phyloP scores from a whole-genome alignment of 2,797 vertebrate species.

The Sebastes reedi region DNA sequence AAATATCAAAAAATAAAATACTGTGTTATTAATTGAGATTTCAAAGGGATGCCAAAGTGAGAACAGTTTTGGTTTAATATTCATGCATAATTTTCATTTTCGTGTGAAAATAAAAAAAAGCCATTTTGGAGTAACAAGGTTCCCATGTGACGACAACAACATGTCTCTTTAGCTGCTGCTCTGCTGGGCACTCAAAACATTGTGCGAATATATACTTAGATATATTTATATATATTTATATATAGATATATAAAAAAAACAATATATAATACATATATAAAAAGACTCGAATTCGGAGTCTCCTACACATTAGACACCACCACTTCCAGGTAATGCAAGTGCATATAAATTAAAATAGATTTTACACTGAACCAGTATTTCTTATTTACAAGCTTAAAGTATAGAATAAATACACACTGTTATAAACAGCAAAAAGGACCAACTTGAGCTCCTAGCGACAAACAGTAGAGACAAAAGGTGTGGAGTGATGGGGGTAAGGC shows the following conservation, averaged over 20 bases:
- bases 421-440: slow-evolving; percentile 99
- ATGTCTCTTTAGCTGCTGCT: slow-evolving; percentile 87
- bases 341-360: slow-evolving; percentile 99
- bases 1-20: neutral
- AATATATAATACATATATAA: slow-evolving; percentile 85
- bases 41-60: slow-evolving; percentile 8
- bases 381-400: slow-evolving; percentile 94
- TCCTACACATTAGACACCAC: slow-evolving; percentile 94
- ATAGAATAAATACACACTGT: slow-evolving; percentile 98
- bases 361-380: slow-evolving; percentile 97
- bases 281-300: slow-evolving; percentile 92
- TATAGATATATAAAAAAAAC: slow-evolving; percentile 46
- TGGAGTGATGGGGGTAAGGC: slow-evolving; percentile 74
- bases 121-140: slow-evolving; percentile 54
- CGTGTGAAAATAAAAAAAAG: slow-evolving; percentile 15
- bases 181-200: slow-evolving; percentile 86
- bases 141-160: slow-evolving; percentile 70
- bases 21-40: neutral
- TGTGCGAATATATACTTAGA: slow-evolving; percentile 82
- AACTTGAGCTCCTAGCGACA: slow-evolving; percentile 90
- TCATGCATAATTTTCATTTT: slow-evolving; percentile 34
- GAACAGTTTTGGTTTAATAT: slow-evolving; percentile 61
- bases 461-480: slow-evolving; percentile 84
- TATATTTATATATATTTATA: slow-evolving; percentile 71
- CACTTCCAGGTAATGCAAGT: slow-evolving; percentile 95